phyloP scores from a whole-genome alignment of 2,888 invertebrate genomes.

The Macrosoma leucophasiata region DNA sequence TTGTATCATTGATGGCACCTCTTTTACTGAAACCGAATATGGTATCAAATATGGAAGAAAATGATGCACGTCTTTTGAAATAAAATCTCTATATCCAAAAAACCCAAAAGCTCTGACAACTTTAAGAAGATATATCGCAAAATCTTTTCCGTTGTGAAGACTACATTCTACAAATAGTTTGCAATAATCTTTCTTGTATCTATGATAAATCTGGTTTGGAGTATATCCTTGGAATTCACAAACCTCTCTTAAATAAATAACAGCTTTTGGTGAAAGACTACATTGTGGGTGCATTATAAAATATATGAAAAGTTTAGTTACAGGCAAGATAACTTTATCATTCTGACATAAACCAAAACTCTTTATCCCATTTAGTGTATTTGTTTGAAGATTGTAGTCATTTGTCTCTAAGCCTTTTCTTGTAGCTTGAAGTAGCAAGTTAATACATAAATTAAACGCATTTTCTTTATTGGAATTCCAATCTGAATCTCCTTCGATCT shows the following conservation, averaged over 20 bases:
- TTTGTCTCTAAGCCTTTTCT: constrained; percentile 66
- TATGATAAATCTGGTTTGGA: constrained; percentile 75
- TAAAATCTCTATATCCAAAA: constrained; percentile 80
- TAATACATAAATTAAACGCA: constrained; percentile 50
- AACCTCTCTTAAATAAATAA: constrained; percentile 72
- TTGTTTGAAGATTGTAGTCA: constrained; percentile 70
- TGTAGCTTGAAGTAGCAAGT: constrained; percentile 59
- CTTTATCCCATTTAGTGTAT: constrained; percentile 69
- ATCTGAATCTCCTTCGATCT: constrained; percentile 39
- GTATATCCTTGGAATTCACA: constrained; percentile 71
- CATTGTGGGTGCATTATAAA: constrained; percentile 79
- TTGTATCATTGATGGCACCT: constrained; percentile 77
- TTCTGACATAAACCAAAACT: constrained; percentile 59
- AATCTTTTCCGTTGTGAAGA: constrained; percentile 71
- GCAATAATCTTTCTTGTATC: constrained; percentile 78
- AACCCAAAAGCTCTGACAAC: constrained; percentile 82
- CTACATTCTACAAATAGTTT: constrained; percentile 77
- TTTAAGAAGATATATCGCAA: constrained; percentile 75
- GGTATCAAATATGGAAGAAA: constrained; percentile 79
- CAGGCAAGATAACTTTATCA: constrained; percentile 55
- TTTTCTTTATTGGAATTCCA: constrained; percentile 46
- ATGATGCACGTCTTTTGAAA: constrained; percentile 81
- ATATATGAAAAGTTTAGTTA: constrained; percentile 73
- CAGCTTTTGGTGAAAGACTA: constrained; percentile 72
- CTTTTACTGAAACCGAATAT: constrained; percentile 71